Base-by-base conservation (phyloP, 2,888 invertebrate species). In the Coremacera marginata region DNA sequence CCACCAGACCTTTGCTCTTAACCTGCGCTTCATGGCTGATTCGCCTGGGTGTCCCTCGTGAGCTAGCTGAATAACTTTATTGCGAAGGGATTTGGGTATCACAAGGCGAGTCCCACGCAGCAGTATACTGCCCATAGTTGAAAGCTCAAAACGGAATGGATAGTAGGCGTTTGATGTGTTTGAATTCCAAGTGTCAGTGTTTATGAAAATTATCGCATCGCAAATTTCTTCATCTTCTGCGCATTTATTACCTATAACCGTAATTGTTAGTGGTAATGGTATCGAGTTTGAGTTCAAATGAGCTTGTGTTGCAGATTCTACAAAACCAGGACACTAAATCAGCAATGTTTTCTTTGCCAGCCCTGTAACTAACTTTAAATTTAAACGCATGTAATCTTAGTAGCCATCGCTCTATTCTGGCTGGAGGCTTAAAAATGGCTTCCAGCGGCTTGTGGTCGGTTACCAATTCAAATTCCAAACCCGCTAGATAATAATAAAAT, bases 401-500 rank as follows among this genome's bases (percentile, higher is more conserved):
- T 14, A 77, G 68, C 76, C 77, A 78, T 5, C 75, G 65, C 60
- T 77, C 75, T 37, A 72, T 79, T 2, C 75, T 75, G 7, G 77
- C 75, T 34, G 70, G 70, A 34, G 71, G 68, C 9, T 31, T 31
- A 7, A 31, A 37, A 37, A 37, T 37, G 37, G 37, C 5, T 37
- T 31, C 31, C 31, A 31, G 31, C 5, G 31, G 31, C 31, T 31
- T 31, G 31, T n/a, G n/a, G n/a, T n/a, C n/a, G n/a, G n/a, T 31
- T 31, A 31, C 31, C 5, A 31, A 31, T 31, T 31, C 31, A 5
- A 31, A 31, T 31, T 31, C 31, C 31, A 31, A 5, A 31, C 31
- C 31, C 5, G 31, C 31, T 31, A 31, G 31, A 31, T 31, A 31
- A 31, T 31, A 31, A 31, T 4, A 31, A 3, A 31, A 31, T 31